Base-by-base conservation (phyloP, 2,797 vertebrate genomes). In the Huso huso region DNA sequence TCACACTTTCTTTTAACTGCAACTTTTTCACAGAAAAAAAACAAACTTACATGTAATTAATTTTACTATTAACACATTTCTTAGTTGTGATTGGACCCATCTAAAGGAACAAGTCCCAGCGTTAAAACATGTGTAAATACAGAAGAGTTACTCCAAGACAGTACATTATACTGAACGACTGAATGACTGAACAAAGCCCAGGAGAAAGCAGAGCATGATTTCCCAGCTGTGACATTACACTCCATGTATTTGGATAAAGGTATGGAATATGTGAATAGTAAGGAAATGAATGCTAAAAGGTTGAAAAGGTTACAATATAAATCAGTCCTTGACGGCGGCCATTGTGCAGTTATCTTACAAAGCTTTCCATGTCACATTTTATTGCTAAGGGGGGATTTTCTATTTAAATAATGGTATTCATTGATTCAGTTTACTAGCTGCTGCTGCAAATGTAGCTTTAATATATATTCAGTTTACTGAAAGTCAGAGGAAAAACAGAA, bases 331-430 rank as follows among this genome's bases (percentile, higher is more conserved):
- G n/a, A n/a, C n/a, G n/a, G n/a, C n/a, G n/a, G n/a, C n/a, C 48
- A 10, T 15, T 37, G 6, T 62, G 18, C 61, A 8, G 61, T 62
- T 23, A 37, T 48, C 61, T 23, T 62, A 62, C 18, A 62, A 62
- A 62, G 13, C 6, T 7, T 37, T 62, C 48, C 6, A 48, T 62
- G 6, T 62, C 18, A 23, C 48, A 48, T 62, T 18, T 62, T 37
- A 23, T 10, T 62, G 23, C 61, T 8, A 62, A 12, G 13, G 8
- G 61, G 6, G 61, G 18, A 58, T 58, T 58, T 10, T 11, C 55
- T n/a, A 58, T 58, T 58, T 58, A 58, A 58, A 58, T 58, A 58
- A 58, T 58, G 12, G n/a, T 51, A 51, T 63, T 63, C 62, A 50
- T 49, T 13, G 13, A 63, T 63, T 13, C 62, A 51, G 62, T 63